Base-by-base conservation (phyloP, 2,888 invertebrate species). In the Corbicula japonica region DNA sequence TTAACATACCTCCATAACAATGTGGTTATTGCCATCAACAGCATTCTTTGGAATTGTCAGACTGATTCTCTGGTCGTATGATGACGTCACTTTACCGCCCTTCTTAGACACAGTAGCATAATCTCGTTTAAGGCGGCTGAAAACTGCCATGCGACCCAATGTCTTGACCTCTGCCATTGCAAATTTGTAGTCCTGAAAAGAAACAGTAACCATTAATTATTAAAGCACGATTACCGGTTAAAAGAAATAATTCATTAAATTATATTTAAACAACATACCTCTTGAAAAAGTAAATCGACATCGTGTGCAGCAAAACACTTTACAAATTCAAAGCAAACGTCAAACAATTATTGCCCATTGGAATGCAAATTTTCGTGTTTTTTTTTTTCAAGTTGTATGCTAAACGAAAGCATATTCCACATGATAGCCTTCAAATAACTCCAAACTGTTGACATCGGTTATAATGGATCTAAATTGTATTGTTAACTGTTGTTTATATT, bases 81-180 rank as follows among this genome's bases (percentile, higher is more conserved):
- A 88, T 74, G 91, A 92, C 48, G 86, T 83, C 54, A 91, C 73
- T 79, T 90, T 91, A 15, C 87, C 80, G 30, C 90, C 83, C 62
- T 80, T 80, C 35, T 81, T 86, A 12, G 83, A 72, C n/a, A 92
- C 76, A 1, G 88, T 88, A 12, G 89, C 82, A 72, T 89, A 91
- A 73, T 92, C 92, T 76, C 88, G 70, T 71, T 91, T 92, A 34
- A 90, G 84, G 32, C 91, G 76, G 15, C 90, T 88, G 77, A 92
- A 90, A 1, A 92, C 92, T 8, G 89, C 88, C 62, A 91, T 76
- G 12, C 81, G 86, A 2, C 87, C 78, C 32, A 86, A 84, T 12
- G 65, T 62, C 15, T 83, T 82, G 0, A 90, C 78, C 73, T 91
- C 90, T 26, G 89, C 89, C 54, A 91, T 91, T 0, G 89, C 91